Base-by-base conservation (phyloP, 92 coral and sea anemone species). In the Bergia puertoricense region DNA sequence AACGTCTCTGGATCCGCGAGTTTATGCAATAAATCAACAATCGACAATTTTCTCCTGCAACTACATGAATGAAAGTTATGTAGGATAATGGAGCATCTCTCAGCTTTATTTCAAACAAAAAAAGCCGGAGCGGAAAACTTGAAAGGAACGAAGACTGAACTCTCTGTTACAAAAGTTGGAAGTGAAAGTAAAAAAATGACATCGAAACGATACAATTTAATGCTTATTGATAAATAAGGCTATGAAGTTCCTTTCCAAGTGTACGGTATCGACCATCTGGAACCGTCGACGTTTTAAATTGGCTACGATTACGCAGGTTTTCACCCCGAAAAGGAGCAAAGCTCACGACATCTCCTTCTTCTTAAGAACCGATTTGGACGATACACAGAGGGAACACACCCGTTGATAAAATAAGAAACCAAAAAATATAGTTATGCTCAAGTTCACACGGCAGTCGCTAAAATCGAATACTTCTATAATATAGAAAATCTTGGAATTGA, bases 51-150 rank as follows among this genome's bases (percentile, higher is more conserved):
- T 66, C 76, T 91, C 15, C 83, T 91, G 36, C 91, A 91, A 66
- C 48, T 90, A 44, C 87, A 85, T 91, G 85, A 80, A 51, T 62
- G 5, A 91, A 88, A 50, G 81, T 91, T 13, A 40, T 82, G 90
- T 91, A 89, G 91, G 90, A 91, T 86, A 91, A 42, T 73, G 83
- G 77, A 51, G 86, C 91, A 38, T 91, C 89, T 22, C 46, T 91
- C 6, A 50, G 89, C 13, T 81, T 91, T 46, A 91, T 88, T 36
- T 88, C 93, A 10, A 87, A 88, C 85, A 69, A 38, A n/a, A 88
- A 88, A 36, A n/a, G 93, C 91, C 3, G 83, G 87, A 75, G 88
- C n/a, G 2, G 88, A 85, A 41, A 89, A 80, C 9, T 68, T 89
- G 41, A 45, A 46, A 2, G 94, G 94, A 13, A 83, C 62, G 5